phyloP scores from a whole-genome alignment of 1,140 invertebrate genomes.

The Bradysia coprophila region DNA sequence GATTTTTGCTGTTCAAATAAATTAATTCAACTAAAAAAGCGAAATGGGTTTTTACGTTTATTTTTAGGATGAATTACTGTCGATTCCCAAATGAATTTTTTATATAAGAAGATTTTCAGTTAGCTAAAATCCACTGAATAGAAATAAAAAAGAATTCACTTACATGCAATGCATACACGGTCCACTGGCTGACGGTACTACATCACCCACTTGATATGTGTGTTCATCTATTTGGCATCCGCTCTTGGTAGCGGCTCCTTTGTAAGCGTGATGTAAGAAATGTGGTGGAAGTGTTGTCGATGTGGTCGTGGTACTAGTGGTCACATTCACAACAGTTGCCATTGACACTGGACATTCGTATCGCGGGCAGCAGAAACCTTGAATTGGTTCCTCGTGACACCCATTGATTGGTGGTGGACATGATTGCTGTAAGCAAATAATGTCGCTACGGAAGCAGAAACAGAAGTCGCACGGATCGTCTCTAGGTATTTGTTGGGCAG shows the following conservation, averaged over 20 bases:
- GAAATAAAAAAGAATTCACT: too few species aligned
- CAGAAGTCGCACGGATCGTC: slow-evolving; percentile 92
- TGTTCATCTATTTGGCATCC: slow-evolving; percentile 71
- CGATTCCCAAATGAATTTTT: too few species aligned
- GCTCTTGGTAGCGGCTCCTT: slow-evolving; percentile 45
- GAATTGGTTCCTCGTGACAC: slow-evolving; percentile 78
- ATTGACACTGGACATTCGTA: slow-evolving; percentile 83
- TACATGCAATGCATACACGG: slow-evolving; percentile 85
- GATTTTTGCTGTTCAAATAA: neutral
- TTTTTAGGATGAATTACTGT: too few species aligned
- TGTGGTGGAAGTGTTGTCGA: slow-evolving; percentile 70
- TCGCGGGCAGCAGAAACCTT: slow-evolving; percentile 84
- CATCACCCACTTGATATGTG: slow-evolving; percentile 66
- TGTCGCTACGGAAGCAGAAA: slow-evolving; percentile 91
- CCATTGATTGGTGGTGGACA: slow-evolving; percentile 82
- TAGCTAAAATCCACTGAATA: too few species aligned
- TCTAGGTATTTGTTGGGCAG: slow-evolving; percentile 83
- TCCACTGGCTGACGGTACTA: slow-evolving; percentile 64
- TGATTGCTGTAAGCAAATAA: slow-evolving; percentile 86
- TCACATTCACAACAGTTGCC: slow-evolving; percentile 55
- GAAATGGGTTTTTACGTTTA: too few species aligned
- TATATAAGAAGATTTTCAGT: too few species aligned
- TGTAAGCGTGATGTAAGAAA: slow-evolving; percentile 57
- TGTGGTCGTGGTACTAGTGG: slow-evolving; percentile 66
- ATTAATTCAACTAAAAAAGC: neutral